Conservation (phyloP, 2,797 vertebrate genomes). For the Acanthiza pusilla region DNA sequence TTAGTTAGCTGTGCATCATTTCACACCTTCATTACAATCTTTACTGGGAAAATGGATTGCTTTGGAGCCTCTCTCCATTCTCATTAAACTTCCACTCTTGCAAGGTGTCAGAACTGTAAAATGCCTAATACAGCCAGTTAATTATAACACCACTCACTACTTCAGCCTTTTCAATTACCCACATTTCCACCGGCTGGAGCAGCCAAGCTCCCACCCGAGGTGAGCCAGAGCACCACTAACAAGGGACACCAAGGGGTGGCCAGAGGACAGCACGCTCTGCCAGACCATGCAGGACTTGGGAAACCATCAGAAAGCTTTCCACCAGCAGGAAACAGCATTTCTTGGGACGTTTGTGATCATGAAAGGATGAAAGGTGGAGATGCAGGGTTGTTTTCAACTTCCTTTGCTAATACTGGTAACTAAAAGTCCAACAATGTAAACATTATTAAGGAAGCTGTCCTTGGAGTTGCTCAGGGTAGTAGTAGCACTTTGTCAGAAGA, state of each 20-base stretch:
- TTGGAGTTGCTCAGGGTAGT: not conserved
- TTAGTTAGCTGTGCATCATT: slow-evolving; percentile 50
- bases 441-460: not conserved
- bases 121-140: slow-evolving; percentile 61
- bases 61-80: slow-evolving; percentile 51
- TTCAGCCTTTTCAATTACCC: slow-evolving; percentile 58
- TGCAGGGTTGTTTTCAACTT: not conserved
- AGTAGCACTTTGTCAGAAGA: not conserved
- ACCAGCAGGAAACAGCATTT: not conserved
- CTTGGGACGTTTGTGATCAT: not conserved
- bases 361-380: not conserved
- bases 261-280: not conserved
- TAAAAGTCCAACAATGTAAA: not conserved
- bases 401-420: not conserved
- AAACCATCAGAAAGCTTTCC: not conserved
- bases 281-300: not conserved
- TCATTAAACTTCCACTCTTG: slow-evolving; percentile 64
- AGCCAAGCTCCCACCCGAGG: not conserved
- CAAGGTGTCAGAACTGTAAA: slow-evolving; percentile 55
- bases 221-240: not conserved
- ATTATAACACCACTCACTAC: slow-evolving; percentile 47
- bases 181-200: not conserved
- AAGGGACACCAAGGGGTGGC: not conserved
- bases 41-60: slow-evolving; percentile 62
- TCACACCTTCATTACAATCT: slow-evolving; percentile 58